Evolutionary conservation across 2,797 vertebrate species (phyloP).

Genomic region (Chanos chanos): DNA sequence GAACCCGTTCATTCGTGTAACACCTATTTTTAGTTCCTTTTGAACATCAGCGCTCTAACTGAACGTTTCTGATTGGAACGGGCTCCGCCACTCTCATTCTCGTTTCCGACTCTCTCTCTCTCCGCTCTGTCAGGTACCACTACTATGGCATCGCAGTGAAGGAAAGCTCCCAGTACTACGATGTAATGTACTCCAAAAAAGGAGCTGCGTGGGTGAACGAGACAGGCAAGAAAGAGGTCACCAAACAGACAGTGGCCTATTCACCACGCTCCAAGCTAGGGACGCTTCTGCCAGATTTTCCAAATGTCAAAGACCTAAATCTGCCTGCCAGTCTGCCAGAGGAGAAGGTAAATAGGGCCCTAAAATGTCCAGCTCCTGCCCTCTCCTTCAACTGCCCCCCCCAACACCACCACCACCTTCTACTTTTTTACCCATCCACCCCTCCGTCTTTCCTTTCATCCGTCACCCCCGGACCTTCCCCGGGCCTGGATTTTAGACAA

Average conservation of each 20-base stretch:
- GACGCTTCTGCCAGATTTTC: conserved; percentile 97
- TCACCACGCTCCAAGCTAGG: conserved; percentile 99
- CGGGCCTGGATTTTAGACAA: conserved; percentile 70
- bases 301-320: conserved; percentile 99
- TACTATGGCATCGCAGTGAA: conserved; percentile 99
- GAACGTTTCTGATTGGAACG: not conserved
- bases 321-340: conserved; percentile 96
- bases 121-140: conserved; percentile 82
- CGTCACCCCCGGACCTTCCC: conserved; percentile 61
- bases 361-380: conserved; percentile 68
- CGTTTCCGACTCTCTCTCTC: not conserved
- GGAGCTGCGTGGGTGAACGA: conserved; percentile 98
- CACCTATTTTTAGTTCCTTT: no score
- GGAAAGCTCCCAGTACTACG: conserved; percentile 96
- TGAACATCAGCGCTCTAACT: no score
- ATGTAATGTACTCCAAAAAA: conserved; percentile 99
- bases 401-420: conserved; percentile 22
- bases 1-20: no score
- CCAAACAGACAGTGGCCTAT: conserved; percentile 99
- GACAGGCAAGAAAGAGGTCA: conserved; percentile 98
- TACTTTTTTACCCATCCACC: conserved; percentile 50
- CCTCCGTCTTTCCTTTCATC: conserved; percentile 66
- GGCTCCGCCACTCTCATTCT: not conserved
- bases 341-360: conserved; percentile 90
- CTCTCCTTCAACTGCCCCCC: conserved; percentile 18